Evolutionary conservation across 2,888 invertebrate genomes (phyloP), one percentile per base, ranked within the genome.

Genomic region (Ectropis crepuscularia): DNA sequence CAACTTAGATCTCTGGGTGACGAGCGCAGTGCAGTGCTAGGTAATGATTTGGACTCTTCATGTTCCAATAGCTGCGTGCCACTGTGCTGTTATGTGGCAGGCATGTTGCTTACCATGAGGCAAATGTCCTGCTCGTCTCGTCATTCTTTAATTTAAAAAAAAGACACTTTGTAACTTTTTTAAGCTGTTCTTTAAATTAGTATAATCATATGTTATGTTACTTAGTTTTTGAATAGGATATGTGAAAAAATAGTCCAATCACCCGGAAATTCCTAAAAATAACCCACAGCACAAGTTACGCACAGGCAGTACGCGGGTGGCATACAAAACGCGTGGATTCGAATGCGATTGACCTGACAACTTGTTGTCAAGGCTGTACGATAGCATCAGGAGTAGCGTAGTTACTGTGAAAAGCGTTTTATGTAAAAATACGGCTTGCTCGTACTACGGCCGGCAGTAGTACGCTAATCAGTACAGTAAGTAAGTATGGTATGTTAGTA

Each of bases 321-420:
- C 74, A 78, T 78, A 77, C 74, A 71, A 75, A 78, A 68, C 65
- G 71, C 66, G 10, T 9, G 38, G 68, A 61, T 73, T 73, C 71
- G 67, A 68, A 70, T 74, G 80, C 76, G 71, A 81, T 76, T 79
- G 81, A 81, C 81, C 81, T 68, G 71, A 67, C 74, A 73, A 75
- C 75, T 63, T 66, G 63, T 49, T 61, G 63, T 66, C 70, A 81
- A 80, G 81, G 81, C 72, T 80, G 78, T 76, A 53, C 46, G 36
- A 39, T 41, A 37, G 42, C 37, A 37, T 6, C 39, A 39, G 38
- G n/a, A 11, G 38, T 6, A 49, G 50, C 12, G 12, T 45, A 12
- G 45, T 11, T 11, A 11, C 45, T 45, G 12, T 54, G 10, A 43
- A 36, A 16, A 41, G 48, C 45, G 36, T 36, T 57, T 49, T 36